Evolutionary conservation across 2,113 vertebrate genomes (phyloP), one percentile per base, ranked within the genome.

Genomic region (Anhinga anhinga): DNA sequence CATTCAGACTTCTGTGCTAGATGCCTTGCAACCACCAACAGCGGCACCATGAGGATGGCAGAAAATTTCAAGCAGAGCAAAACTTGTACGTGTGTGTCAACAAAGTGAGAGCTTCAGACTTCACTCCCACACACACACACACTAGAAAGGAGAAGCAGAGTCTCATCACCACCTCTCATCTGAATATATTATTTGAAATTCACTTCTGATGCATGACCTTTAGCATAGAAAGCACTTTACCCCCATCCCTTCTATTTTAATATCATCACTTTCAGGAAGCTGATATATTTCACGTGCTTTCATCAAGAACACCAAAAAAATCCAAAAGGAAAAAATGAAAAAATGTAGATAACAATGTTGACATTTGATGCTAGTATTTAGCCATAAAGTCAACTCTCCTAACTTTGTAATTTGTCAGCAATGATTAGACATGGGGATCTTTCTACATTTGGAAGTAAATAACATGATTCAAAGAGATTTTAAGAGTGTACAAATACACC

Each of bases 1-100:
- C 27, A 7, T 4, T 15, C 38, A 12, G 45, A 14, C 20, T 66
- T 65, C 84, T 42, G n/a, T 14, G 11, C 29, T 42, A 53, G 32
- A 8, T 38, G 15, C 45, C 58, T 58, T 9, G 3, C 55, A 65
- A 21, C 29, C 62, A 88, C 34, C 30, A 50, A 1, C 26, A 66
- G 40, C 7, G 1, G 85, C 26, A 44, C 44, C 1, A 0, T 0
- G 0, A 79, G 52, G 4, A 2, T 5, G 15, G 73, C 50, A 92
- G 59, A 59, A 82, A 73, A 25, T 15, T 38, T 78, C 20, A 65
- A 45, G 36, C 49, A 88, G 38, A 86, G 23, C 36, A 83, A 71
- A 92, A 73, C 10, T 12, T 38, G 1, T 3, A 11, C 5, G 6
- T 32, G 6, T 32, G 27, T 23, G 44, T 47, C n/a, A 49, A 4